Evolutionary conservation across 37 sponge, comb jelly and placozoan species (phyloP).

Genomic region (Axinella damicornis): DNA sequence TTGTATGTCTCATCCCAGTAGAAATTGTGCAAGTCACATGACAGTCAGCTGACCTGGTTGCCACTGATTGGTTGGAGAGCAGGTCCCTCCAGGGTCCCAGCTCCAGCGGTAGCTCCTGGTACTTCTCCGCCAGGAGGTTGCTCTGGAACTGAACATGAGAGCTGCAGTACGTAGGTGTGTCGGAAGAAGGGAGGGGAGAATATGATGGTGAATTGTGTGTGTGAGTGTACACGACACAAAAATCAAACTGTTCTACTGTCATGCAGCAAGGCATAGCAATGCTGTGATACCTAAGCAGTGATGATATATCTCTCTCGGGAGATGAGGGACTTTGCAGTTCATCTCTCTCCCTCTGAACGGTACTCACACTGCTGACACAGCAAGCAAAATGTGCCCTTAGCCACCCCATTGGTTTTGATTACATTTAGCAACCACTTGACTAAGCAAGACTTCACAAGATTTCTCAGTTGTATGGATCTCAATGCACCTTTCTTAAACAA

Average conservation of each 20-base stretch:
- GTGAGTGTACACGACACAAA: no score
- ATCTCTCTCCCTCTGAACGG: constrained; percentile 59
- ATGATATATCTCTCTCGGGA: constrained; percentile 41
- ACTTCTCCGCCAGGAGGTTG: constrained; percentile 23
- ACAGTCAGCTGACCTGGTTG: constrained; percentile 14
- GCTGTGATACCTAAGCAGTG: constrained; percentile 49
- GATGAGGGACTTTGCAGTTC: constrained; percentile 33
- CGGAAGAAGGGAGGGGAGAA: neutral
- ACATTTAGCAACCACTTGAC: no score
- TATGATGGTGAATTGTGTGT: no score
- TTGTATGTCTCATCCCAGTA: no score
- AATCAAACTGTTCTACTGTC: no score
- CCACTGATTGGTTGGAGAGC: constrained; percentile 36
- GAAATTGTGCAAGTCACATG: no score
- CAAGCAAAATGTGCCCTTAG: no score
- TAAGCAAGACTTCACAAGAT: no score
- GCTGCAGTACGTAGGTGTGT: constrained; percentile 6
- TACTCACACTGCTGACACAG: constrained; percentile 45
- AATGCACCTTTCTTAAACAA: no score
- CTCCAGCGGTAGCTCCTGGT: constrained; percentile 37
- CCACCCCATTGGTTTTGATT: no score
- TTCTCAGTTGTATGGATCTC: no score
- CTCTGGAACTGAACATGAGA: constrained; percentile 8
- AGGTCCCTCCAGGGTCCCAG: constrained; percentile 50
- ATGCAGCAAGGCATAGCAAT: no score